Conservation (phyloP, 35 echinoderm and acorn worm species). For the Apostichopus californicus region DNA sequence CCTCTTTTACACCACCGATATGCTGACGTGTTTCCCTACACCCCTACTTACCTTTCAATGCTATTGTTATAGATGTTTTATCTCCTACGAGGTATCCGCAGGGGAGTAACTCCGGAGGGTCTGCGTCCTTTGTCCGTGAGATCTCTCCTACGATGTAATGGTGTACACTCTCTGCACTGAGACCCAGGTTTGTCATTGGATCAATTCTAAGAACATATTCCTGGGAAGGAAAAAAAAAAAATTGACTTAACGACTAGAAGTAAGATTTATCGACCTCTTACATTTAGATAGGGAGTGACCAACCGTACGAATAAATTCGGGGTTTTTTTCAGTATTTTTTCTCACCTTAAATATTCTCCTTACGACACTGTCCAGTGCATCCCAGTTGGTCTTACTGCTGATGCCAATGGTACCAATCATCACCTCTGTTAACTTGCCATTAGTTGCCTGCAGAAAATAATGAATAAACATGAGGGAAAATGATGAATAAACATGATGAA, state of each 20-base stretch:
- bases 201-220: conserved; percentile 99
- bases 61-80: conserved; percentile 91
- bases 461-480: too few relatives aligned
- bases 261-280: background rate
- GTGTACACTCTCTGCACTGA: conserved; percentile 91
- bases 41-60: conserved; percentile 77
- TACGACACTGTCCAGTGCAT: conserved; percentile 93
- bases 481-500: too few relatives aligned
- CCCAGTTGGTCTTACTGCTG: conserved; percentile 99
- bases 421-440: conserved; percentile 63
- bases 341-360: conserved; percentile 99
- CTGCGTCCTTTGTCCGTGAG: conserved; percentile 87
- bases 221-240: conserved; percentile 46
- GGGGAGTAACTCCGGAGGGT: conserved; percentile 89
- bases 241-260: background rate
- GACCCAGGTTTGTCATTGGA: conserved; percentile 93
- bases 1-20: background rate
- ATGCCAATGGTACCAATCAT: conserved; percentile 97
- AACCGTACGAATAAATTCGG: too few relatives aligned
- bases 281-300: background rate
- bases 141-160: conserved; percentile 95
- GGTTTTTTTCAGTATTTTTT: background rate
- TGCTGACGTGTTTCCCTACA: background rate
- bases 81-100: conserved; percentile 97
- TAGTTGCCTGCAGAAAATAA: conserved; percentile 45